Base-by-base conservation (phyloP, 64 coral and sea anemone genomes). In the Dendrophyllia cribrosa region DNA sequence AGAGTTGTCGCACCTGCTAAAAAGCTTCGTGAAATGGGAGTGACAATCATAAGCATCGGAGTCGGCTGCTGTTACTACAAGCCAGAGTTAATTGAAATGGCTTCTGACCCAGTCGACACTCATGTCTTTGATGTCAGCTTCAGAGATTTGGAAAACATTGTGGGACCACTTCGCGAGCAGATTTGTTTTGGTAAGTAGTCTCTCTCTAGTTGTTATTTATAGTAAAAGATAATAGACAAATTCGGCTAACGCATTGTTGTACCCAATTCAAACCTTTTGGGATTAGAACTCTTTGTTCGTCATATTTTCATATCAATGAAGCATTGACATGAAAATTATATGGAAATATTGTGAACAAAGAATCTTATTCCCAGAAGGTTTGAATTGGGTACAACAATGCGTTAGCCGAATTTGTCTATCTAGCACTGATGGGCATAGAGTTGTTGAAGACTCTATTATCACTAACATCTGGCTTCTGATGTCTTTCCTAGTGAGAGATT, bases 71-170 rank as follows among this genome's bases (percentile, higher is more conserved):
- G 80, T 45, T 84, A 20, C 22, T 84, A 63, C 58, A 63, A 20
- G 15, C 59, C 59, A 17, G 58, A 84, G 59, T 50, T 84, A 19
- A 84, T 48, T 14, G 80, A 25, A 12, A 84, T 84, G 59, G 80
- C 80, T 17, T 16, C 89, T 1, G 89, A 91, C 59, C 86, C 93
- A 13, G 79, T 83, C 47, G 17, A 60, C 14, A 78, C 79, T 50
- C 94, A 96, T 51, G 83, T 96, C 56, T 69, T 92, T 72, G 75
- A 58, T 22, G 75, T 25, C 6, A 56, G n/a, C 20, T 77, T 77
- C 53, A 23, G 13, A 56, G 51, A 56, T 77, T 13, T 77, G 21
- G 13, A n/a, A 55, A 10, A 22, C 17, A 77, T 77, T 77, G 16
- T 9, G 5, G 75, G 4, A 8, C n/a, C 75, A 14, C 50, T 77